Base-by-base conservation (phyloP, 2,888 invertebrate species). In the Trissonchulus sp. region DNA sequence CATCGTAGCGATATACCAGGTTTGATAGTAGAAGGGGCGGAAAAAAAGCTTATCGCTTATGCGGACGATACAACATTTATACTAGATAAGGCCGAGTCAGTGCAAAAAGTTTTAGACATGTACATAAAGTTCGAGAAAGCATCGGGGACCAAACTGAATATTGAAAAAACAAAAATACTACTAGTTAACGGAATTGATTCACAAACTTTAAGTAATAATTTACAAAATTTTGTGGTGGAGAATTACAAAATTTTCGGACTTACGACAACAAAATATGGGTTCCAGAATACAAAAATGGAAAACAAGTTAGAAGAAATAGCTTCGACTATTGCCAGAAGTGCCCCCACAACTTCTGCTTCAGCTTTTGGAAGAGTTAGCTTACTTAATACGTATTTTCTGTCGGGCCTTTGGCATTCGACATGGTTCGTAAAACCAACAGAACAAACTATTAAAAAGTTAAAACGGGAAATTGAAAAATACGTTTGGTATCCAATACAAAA, bases 121-220 rank as follows among this genome's bases (percentile, higher is more conserved):
- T 65, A 31, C 31, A 34, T 31, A 3, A 65, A 15, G 18, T 65
- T 65, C 31, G n/a, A 34, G 34, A 65, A n/a, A 65, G 65, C 65
- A 8, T 65, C 18, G 31, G 65, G 65, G 8, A 8, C 65, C n/a
- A 65, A 34, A 15, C 65, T 65, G 3, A 3, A 65, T 65, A 3
- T n/a, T 31, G 65, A 65, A 18, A 65, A 65, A 65, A 65, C 65
- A 18, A 3, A 65, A 18, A 65, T 65, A 15, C n/a, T n/a, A n/a
- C n/a, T n/a, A n/a, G n/a, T n/a, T n/a, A 65, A 18, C 3, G 34
- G 8, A 31, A 31, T 65, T 65, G 65, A 30, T n/a, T n/a, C n/a
- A n/a, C n/a, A n/a, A n/a, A n/a, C n/a, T n/a, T n/a, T n/a, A n/a
- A n/a, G n/a, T n/a, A n/a, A n/a, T n/a, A 30, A n/a, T 31, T 65